Conservation (phyloP, 2,797 vertebrate genomes). For the Iguana delicatissima region DNA sequence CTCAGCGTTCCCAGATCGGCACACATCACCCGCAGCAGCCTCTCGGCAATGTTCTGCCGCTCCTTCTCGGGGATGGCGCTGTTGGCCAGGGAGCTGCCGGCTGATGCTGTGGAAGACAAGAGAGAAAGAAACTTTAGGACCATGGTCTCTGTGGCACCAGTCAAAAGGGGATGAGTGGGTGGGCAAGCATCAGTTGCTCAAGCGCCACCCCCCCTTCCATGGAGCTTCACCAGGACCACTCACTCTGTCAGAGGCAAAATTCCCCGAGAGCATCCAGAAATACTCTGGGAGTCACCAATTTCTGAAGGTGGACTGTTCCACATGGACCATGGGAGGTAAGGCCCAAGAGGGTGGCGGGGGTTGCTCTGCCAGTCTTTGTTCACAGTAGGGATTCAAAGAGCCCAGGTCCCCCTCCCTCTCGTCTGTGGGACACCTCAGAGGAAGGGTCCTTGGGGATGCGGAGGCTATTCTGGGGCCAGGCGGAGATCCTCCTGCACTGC, state of each 20-base stretch:
- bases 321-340: no score
- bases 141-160: no score
- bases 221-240: not conserved
- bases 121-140: not conserved
- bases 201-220: not conserved
- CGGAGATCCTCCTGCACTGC: no score
- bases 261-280: not conserved
- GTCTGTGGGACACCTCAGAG: no score
- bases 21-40: conserved; percentile 95
- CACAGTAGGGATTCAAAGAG: no score
- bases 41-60: conserved; percentile 95
- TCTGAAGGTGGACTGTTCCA: no score
- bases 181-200: no score
- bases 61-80: conserved; percentile 94
- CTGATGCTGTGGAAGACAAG: conserved; percentile 71
- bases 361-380: no score
- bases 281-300: not conserved
- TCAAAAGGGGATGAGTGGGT: no score
- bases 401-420: no score
- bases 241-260: not conserved
- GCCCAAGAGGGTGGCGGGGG: no score
- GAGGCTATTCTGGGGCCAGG: not conserved
- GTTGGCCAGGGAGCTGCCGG: conserved; percentile 79
- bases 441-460: not conserved
- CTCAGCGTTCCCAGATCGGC: conserved; percentile 92